Evolutionary conservation across 2,113 vertebrate species (phyloP).

Genomic region (Tringa solitaria): DNA sequence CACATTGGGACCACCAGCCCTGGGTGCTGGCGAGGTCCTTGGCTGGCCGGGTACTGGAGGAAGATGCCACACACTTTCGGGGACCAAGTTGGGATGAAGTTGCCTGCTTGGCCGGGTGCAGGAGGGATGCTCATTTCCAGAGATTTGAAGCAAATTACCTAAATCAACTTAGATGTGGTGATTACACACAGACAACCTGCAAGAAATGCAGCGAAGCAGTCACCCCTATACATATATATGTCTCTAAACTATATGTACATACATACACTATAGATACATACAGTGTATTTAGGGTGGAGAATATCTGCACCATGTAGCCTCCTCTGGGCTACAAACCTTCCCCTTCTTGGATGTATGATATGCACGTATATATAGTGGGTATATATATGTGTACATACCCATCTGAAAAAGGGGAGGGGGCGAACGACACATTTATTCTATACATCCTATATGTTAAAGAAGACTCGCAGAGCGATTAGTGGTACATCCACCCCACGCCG

Average conservation of each 20-base stretch:
- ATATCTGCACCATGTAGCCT: neutral
- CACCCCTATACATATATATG: too few species aligned
- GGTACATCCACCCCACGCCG: accelerated
- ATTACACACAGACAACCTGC: accelerated
- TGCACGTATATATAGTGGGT: neutral
- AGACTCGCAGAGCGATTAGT: accelerated
- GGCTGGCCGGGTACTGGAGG: neutral
- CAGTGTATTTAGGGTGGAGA: neutral
- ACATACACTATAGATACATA: neutral
- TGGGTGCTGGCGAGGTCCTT: neutral
- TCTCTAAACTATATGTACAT: neutral
- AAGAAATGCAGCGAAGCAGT: neutral
- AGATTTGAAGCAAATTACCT: neutral
- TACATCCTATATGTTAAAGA: neutral
- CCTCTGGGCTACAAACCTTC: neutral
- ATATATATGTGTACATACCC: neutral
- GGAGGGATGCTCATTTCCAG: neutral
- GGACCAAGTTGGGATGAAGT: neutral
- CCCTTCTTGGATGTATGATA: neutral
- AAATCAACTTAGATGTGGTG: neutral
- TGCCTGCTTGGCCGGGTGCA: accelerated
- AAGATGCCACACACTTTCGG: accelerated
- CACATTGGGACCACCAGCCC: neutral
- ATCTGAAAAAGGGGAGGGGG: neutral
- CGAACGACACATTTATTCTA: neutral